These are phyloP conservation scores for Apis cerana DNA, from an alignment of 1,140 invertebrate species.

Conservation along the genomic window DNA sequence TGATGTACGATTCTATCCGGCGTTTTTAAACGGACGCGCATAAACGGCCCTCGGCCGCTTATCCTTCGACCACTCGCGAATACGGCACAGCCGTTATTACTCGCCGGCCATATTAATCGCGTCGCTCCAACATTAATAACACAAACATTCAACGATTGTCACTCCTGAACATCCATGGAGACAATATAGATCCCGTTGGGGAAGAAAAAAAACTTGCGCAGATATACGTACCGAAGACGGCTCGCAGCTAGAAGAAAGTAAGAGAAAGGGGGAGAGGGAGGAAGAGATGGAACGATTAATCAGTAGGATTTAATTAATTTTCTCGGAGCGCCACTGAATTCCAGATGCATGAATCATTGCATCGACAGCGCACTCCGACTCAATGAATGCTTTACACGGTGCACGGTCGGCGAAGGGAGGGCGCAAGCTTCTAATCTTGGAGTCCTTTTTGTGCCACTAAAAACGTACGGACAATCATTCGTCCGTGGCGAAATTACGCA, in stretches of 20 bases:
- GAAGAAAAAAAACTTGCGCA: neutral
- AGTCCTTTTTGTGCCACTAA: slow-evolving; percentile 55
- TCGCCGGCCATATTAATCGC: slow-evolving; percentile 23
- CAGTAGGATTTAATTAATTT: slow-evolving; percentile 40
- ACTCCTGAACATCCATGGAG: neutral
- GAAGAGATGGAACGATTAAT: neutral
- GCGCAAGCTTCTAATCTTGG: slow-evolving; percentile 36
- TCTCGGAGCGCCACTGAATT: slow-evolving; percentile 42
- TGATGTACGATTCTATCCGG: slow-evolving; percentile 47
- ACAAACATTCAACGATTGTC: neutral
- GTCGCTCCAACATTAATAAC: slow-evolving; percentile 10
- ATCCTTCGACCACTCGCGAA: neutral
- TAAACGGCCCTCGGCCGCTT: slow-evolving; percentile 11
- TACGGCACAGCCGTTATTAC: slow-evolving; percentile 34
- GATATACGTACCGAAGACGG: rapidly evolving
- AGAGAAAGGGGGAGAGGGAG: neutral
- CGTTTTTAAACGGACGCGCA: slow-evolving; percentile 19
- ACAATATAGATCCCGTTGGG: neutral
- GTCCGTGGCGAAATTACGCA: slow-evolving; percentile 62
- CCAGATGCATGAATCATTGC: slow-evolving; percentile 41
- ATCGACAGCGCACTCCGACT: slow-evolving; percentile 21
- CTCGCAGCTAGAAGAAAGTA: too few relatives aligned
- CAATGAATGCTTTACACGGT: slow-evolving; percentile 36
- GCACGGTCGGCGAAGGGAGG: neutral
- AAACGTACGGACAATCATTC: slow-evolving; percentile 54